Evolutionary conservation across 2,797 vertebrate genomes (phyloP).

Genomic region (Sebastes goodei): DNA sequence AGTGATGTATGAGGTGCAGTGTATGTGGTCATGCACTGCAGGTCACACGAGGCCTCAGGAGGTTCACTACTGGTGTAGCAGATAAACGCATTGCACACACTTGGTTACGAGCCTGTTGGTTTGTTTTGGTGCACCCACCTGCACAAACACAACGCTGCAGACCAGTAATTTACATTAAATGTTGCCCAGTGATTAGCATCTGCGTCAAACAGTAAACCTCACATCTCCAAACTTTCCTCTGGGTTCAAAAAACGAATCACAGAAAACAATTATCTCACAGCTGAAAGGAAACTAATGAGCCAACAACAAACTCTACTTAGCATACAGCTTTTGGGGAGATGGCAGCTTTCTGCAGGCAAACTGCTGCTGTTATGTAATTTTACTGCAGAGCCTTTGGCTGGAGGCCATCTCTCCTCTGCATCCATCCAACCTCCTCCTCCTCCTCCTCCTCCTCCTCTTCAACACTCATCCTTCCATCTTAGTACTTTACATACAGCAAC

Average conservation of each 20-base stretch:
- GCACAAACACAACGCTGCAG: neutral
- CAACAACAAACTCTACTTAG: slow-evolving; percentile 17
- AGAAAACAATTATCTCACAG: slow-evolving; percentile 1
- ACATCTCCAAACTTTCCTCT: neutral
- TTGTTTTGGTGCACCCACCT: neutral
- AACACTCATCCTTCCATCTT: slow-evolving; percentile 28
- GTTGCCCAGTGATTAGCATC: neutral
- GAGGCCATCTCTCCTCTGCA: slow-evolving; percentile 71
- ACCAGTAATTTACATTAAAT: neutral
- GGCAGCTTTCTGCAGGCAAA: slow-evolving; percentile 61
- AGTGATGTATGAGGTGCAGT: slow-evolving; percentile 67
- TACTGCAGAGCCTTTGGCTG: slow-evolving; percentile 78
- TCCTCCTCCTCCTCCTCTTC: neutral
- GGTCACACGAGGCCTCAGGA: slow-evolving; percentile 60
- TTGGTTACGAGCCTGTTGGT: neutral
- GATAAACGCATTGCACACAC: slow-evolving; percentile 1
- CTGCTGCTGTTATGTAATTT: slow-evolving; percentile 72
- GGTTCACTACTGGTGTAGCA: slow-evolving; percentile 10
- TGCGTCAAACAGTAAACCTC: neutral
- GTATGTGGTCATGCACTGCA: slow-evolving; percentile 59
- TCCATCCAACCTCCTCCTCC: slow-evolving; percentile 56
- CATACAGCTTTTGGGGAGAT: slow-evolving; percentile 1
- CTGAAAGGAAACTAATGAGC: slow-evolving; percentile 31
- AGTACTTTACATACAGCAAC: slow-evolving; percentile 15
- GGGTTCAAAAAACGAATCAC: neutral